Evolutionary conservation across 2,797 vertebrate species (phyloP).

Genomic region (Limosa lapponica): DNA sequence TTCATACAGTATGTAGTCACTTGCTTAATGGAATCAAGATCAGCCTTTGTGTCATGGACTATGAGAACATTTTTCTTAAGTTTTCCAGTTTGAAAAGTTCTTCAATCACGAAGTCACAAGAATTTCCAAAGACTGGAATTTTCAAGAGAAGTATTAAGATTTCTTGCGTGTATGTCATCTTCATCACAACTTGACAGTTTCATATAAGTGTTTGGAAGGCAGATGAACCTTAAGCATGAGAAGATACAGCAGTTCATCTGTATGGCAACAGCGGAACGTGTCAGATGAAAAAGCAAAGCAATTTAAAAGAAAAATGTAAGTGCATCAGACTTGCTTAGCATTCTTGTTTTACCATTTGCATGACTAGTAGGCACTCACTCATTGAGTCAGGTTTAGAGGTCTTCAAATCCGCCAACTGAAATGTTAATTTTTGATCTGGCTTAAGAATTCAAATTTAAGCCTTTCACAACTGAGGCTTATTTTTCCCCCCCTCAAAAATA

Average conservation of each 20-base stretch:
- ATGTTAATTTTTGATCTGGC: background rate
- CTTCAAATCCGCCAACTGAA: slow-evolving; percentile 1
- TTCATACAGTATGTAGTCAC: background rate
- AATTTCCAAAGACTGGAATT: slow-evolving; percentile 54
- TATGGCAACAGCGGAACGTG: background rate
- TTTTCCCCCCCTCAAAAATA: background rate
- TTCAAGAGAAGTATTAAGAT: background rate
- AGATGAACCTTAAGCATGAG: background rate
- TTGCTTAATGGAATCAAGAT: background rate
- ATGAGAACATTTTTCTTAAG: background rate
- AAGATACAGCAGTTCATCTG: background rate
- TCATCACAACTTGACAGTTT: background rate
- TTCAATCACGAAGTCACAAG: slow-evolving; percentile 26
- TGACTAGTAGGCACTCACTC: background rate
- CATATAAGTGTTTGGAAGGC: slow-evolving; percentile 16
- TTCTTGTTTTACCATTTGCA: background rate
- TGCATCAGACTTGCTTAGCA: background rate
- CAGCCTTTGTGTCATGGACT: background rate
- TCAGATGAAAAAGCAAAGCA: background rate
- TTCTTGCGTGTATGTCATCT: background rate
- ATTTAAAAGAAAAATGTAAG: background rate
- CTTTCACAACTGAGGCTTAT: background rate
- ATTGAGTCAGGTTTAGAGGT: background rate
- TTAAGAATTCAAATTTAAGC: background rate
- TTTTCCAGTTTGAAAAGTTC: slow-evolving; percentile 43